Conservation (phyloP, 2,113 vertebrate genomes). For the Melanerpes aurifrons region DNA sequence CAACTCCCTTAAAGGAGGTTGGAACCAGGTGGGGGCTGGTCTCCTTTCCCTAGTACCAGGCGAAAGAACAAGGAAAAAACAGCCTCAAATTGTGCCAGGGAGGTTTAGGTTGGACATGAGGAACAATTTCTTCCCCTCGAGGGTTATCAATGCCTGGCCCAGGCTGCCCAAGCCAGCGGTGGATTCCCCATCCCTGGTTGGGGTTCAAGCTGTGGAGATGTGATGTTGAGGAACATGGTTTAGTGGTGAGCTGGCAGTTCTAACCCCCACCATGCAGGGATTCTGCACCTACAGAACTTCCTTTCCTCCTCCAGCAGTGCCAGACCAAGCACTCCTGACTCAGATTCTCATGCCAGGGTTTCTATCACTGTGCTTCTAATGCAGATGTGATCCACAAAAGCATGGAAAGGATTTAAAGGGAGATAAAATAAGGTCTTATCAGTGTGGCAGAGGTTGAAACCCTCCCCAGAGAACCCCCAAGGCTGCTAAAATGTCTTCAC, state of each 20-base stretch:
- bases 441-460: background rate
- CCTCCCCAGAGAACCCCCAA: rapidly evolving
- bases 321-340: background rate
- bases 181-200: background rate
- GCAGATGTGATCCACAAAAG: background rate
- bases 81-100: too few relatives aligned
- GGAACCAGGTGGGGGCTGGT: too few relatives aligned
- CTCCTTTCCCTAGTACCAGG: too few relatives aligned
- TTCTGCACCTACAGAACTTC: background rate
- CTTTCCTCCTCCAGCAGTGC: background rate
- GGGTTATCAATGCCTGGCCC: too few relatives aligned
- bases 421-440: background rate
- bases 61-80: too few relatives aligned
- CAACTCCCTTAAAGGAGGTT: too few relatives aligned
- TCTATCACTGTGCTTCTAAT: background rate
- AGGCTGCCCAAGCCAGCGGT: background rate
- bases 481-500: background rate
- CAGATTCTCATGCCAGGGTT: background rate
- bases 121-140: too few relatives aligned
- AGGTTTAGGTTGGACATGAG: too few relatives aligned
- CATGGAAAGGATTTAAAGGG: background rate
- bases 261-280: too few relatives aligned
- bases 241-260: background rate
- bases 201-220: background rate
- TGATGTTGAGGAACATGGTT: background rate